Conservation (phyloP, 2,113 vertebrate genomes). For the Ctenodactylus gundi region DNA sequence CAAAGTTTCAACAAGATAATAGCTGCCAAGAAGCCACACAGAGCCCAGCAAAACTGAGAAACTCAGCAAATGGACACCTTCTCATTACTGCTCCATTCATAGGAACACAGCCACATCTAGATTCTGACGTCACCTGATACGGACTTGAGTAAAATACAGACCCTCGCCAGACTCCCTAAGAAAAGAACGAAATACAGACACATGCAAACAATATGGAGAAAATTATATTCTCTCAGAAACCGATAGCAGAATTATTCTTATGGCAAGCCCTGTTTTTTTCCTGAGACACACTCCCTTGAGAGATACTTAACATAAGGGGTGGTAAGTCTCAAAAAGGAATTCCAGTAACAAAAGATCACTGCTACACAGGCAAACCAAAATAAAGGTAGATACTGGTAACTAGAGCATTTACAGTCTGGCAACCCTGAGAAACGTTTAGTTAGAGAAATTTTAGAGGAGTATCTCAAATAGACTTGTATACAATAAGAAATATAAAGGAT, state of each 20-base stretch:
- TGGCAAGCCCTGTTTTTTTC: neutral
- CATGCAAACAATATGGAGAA: neutral
- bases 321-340: neutral
- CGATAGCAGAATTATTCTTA: neutral
- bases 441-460: neutral
- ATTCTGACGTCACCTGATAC: neutral
- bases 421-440: neutral
- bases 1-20: slow-evolving; percentile 37
- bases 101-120: neutral
- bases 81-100: neutral
- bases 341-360: neutral
- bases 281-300: neutral
- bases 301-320: neutral
- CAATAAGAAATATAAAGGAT: neutral
- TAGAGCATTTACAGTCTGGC: neutral
- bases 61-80: neutral
- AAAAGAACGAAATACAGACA: neutral
- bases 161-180: neutral
- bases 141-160: neutral
- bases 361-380: neutral
- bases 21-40: neutral
- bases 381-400: neutral
- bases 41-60: neutral
- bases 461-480: neutral
- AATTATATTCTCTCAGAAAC: neutral